These are phyloP conservation scores for Syrrhaptes paradoxus DNA, from an alignment of 2,113 vertebrate species.

Conservation along the genomic window DNA sequence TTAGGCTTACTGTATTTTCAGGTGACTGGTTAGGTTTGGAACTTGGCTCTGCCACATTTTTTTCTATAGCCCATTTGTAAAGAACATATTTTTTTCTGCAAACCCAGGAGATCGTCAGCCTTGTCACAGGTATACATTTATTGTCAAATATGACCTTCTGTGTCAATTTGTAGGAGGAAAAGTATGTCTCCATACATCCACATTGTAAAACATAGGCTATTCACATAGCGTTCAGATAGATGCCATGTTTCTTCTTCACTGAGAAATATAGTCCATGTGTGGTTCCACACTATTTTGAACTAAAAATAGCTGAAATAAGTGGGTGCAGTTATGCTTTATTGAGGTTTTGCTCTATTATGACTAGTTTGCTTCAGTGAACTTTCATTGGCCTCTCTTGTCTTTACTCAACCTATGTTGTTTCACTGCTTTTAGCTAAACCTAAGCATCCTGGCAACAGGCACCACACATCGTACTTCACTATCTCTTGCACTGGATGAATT, in stretches of 20 bases:
- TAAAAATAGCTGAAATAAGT: not conserved
- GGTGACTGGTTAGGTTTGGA: not conserved
- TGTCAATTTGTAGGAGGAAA: not conserved
- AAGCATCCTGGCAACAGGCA: not conserved
- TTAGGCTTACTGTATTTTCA: not conserved
- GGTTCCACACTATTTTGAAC: not conserved
- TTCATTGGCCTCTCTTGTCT: not conserved
- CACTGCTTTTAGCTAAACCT: not conserved
- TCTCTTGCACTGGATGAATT: not conserved
- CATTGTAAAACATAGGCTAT: not conserved
- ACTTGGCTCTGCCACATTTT: not conserved
- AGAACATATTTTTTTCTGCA: not conserved
- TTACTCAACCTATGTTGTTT: not conserved
- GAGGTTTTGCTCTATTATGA: not conserved
- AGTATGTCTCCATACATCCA: not conserved
- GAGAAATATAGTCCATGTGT: not conserved
- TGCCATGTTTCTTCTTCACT: not conserved
- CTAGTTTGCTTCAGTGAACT: not conserved
- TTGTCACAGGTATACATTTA: not conserved
- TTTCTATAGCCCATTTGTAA: not conserved
- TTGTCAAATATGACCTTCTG: not conserved
- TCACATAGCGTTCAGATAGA: not conserved
- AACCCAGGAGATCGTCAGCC: not conserved
- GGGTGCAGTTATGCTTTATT: not conserved
- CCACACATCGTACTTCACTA: not conserved